Conservation (phyloP, 2,888 invertebrate species). For the Thysanoteuthis rhombus region DNA sequence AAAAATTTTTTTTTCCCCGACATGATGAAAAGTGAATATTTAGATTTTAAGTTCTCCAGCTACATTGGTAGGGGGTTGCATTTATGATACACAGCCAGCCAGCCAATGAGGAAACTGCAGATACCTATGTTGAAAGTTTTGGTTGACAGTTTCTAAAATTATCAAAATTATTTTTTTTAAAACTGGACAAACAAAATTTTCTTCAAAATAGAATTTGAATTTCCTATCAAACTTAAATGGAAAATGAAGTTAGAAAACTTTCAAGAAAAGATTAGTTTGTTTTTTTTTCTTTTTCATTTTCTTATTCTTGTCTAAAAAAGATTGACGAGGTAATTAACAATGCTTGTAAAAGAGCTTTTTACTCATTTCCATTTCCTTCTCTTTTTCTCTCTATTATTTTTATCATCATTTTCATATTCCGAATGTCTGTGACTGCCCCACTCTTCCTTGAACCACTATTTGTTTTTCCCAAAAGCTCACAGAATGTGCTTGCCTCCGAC, state of each 20-base stretch:
- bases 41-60: too few species aligned
- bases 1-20: too few species aligned
- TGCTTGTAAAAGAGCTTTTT: not conserved
- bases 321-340: not conserved
- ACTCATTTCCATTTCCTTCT: not conserved
- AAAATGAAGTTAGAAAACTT: not conserved
- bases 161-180: too few species aligned
- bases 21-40: too few species aligned
- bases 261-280: not conserved
- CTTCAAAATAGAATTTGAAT: not conserved
- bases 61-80: too few species aligned
- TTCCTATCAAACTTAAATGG: not conserved
- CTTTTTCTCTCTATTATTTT: not conserved
- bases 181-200: too few species aligned
- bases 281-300: not conserved
- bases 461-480: not conserved
- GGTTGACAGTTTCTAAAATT: too few species aligned
- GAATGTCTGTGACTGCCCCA: not conserved
- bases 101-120: too few species aligned
- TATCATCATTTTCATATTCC: not conserved
- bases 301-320: not conserved
- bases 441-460: not conserved
- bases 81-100: too few species aligned
- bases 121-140: too few species aligned
- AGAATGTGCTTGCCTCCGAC: not conserved